Evolutionary conservation across 2,888 invertebrate species (phyloP).

Genomic region (Notodromas monacha): DNA sequence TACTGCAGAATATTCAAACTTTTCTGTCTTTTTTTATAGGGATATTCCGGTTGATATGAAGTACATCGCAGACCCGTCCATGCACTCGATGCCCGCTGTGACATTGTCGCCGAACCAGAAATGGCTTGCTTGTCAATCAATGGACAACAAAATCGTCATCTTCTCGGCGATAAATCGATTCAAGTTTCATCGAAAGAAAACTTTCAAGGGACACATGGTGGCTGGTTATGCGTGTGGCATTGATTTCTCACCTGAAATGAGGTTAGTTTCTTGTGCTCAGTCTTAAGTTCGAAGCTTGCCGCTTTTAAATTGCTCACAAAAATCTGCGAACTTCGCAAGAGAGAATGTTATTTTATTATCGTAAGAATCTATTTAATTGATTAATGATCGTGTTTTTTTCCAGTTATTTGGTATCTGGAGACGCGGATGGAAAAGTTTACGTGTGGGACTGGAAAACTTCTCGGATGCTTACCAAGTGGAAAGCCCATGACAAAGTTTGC

Average conservation of each 20-base stretch:
- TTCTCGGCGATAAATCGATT: conserved; percentile 89
- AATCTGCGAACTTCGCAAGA: neutral
- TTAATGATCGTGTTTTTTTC: conserved; percentile 17
- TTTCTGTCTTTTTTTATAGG: conserved; percentile 15
- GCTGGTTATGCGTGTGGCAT: conserved; percentile 90
- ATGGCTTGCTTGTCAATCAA: conserved; percentile 94
- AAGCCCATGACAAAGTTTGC: conserved; percentile 92
- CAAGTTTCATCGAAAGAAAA: conserved; percentile 89
- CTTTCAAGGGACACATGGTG: conserved; percentile 94
- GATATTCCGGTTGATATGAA: conserved; percentile 97
- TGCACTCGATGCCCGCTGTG: conserved; percentile 96
- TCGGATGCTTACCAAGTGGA: conserved; percentile 89
- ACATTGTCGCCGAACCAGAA: conserved; percentile 82
- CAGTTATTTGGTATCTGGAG: conserved; percentile 83
- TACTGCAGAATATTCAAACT: too few relatives aligned
- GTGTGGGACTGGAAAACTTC: conserved; percentile 99
- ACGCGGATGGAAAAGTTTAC: conserved; percentile 92
- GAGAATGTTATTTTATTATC: neutral
- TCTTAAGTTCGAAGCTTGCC: conserved; percentile 1
- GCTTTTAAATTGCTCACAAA: neutral
- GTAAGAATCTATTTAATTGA: conserved; percentile 2
- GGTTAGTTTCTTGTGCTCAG: too few relatives aligned
- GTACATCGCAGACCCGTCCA: conserved; percentile 92
- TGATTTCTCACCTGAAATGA: conserved; percentile 96
- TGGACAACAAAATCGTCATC: conserved; percentile 94